Base-by-base conservation (phyloP, 2,797 vertebrate species). In the Allobates femoralis region DNA sequence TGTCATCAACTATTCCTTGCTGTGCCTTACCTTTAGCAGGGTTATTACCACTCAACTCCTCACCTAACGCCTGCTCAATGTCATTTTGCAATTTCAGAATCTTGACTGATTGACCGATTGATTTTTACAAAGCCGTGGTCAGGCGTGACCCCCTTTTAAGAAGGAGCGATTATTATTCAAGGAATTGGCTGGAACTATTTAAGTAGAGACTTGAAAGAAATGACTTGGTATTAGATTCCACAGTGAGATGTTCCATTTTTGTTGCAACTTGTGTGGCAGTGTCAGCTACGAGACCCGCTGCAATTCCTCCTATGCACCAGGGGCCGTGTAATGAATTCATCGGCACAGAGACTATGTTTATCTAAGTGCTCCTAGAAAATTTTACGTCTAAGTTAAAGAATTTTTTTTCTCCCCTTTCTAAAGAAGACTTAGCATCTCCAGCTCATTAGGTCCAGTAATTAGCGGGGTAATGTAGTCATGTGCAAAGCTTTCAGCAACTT, bases 401-500 rank as follows among this genome's bases (percentile, higher is more conserved):
- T 55, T 53, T 11, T 34, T 23, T 26, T 8, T 26, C 56, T 0
- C 18, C 4, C 19, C 12, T 8, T 1, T 18, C 23, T 37, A 12
- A 3, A 51, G 34, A 78, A 41, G 41, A 51, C 79, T 7, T 53
- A 16, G 62, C 62, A 51, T 81, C 79, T 81, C 79, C 79, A 67
- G 28, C 79, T 81, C 79, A 81, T 81, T 81, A 81, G 41, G n/a
- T 30, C 79, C n/a, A 3, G 55, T 74, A 84, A 84, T 84, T 84
- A 84, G 81, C n/a, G 32, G 30, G 55, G 69, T 50, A 84, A 58
- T 71, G 19, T 21, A 75, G 55, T 84, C 81, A 60, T 84, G 69
- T 84, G 69, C 74, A 56, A 60, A 23, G 81, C 81, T 83, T 83
- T 83, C 81, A 83, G 66, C 55, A 83, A 83, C 69, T 84, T 74